phyloP scores from a whole-genome alignment of 2,113 vertebrate species.

The Ardeotis arabs region DNA sequence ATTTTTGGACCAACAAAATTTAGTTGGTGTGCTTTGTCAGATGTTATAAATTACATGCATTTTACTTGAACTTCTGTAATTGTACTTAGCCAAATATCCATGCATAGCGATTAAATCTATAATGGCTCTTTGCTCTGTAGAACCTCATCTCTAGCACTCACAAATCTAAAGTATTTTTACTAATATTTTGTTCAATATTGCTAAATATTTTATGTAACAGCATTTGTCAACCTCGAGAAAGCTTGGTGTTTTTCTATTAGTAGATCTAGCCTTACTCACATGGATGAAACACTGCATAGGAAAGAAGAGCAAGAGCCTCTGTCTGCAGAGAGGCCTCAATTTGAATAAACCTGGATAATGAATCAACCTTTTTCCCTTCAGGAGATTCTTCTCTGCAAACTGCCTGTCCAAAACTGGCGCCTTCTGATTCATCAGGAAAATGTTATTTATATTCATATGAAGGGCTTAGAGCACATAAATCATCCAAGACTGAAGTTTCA shows the following conservation, averaged over 20 bases:
- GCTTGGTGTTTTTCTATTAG: rapidly evolving
- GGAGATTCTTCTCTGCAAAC: background rate
- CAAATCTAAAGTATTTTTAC: background rate
- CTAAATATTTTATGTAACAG: background rate
- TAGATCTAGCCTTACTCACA: background rate
- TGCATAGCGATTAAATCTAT: background rate
- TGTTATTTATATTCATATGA: background rate
- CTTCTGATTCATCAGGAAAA: background rate
- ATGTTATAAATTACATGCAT: background rate
- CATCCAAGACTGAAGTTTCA: background rate
- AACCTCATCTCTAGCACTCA: background rate
- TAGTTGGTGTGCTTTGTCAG: background rate
- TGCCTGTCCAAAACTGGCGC: background rate
- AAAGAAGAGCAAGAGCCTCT: background rate
- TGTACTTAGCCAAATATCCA: background rate
- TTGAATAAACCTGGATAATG: background rate
- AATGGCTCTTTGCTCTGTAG: background rate
- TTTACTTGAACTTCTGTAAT: background rate
- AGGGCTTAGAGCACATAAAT: background rate
- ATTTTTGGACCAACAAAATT: background rate
- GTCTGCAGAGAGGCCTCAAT: background rate
- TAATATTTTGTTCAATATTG: background rate
- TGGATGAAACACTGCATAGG: background rate
- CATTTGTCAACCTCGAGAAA: background rate
- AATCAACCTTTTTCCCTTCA: background rate